Evolutionary conservation across 2,113 vertebrate genomes (phyloP).

Genomic region (Penelope pileata): DNA sequence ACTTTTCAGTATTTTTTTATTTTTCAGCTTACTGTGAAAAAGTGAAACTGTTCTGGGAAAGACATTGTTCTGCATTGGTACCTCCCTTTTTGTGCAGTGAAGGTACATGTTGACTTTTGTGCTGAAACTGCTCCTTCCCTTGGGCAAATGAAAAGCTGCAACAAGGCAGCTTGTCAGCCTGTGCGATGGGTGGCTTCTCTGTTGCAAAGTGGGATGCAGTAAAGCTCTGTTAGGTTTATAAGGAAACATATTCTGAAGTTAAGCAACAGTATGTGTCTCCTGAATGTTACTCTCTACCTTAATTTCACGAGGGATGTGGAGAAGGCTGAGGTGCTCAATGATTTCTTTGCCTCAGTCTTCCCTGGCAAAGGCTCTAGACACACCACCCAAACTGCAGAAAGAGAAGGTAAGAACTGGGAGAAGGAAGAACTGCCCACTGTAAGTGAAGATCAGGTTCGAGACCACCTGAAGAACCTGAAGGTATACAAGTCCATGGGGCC

Average conservation of each 20-base stretch:
- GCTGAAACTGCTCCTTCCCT: not conserved
- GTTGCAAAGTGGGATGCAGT: not conserved
- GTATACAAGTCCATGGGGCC: no score
- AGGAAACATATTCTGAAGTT: not conserved
- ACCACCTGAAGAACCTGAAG: no score
- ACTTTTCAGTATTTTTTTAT: no score
- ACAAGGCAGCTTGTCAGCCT: not conserved
- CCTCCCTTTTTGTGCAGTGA: not conserved
- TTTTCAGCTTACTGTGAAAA: not conserved
- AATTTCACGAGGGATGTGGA: no score
- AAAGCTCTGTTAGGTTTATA: not conserved
- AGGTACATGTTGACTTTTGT: not conserved
- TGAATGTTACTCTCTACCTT: not conserved
- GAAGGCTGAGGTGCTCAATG: no score
- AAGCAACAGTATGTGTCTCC: not conserved
- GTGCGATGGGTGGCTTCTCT: not conserved
- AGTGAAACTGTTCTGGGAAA: not conserved
- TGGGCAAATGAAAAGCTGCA: not conserved
- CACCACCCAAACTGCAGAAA: no score
- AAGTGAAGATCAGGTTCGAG: no score
- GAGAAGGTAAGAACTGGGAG: no score
- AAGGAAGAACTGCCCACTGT: no score
- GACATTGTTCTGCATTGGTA: not conserved
- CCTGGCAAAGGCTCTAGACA: no score
- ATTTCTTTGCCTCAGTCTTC: no score